Evolutionary conservation across 2,797 vertebrate species (phyloP).

Genomic region (Sebastes hopkinsi): DNA sequence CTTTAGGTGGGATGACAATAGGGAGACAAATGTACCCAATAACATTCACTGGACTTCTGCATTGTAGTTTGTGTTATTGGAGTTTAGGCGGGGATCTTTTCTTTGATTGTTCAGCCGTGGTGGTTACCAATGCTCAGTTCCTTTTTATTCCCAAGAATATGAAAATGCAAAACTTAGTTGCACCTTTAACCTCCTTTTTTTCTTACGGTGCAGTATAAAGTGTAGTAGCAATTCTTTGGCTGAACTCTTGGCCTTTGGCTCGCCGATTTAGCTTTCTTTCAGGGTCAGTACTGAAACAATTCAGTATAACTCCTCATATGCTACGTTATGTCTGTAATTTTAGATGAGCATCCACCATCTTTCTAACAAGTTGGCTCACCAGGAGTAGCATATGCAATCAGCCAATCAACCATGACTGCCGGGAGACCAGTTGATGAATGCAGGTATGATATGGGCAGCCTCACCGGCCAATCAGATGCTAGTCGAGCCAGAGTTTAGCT

Average conservation of each 20-base stretch:
- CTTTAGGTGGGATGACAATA: neutral
- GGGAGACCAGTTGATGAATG: neutral
- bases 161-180: neutral
- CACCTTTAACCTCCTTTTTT: neutral
- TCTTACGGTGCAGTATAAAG: neutral
- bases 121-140: neutral
- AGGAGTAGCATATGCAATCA: neutral
- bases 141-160: neutral
- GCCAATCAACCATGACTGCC: neutral
- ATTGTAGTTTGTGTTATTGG: neutral
- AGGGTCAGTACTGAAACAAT: neutral
- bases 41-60: neutral
- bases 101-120: neutral
- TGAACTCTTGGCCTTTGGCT: neutral
- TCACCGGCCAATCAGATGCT: neutral
- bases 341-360: neutral
- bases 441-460: neutral
- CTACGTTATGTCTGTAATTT: neutral
- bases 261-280: neutral
- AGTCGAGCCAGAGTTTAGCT: neutral
- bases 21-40: no score
- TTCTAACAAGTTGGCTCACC: neutral
- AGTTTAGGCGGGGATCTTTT: neutral
- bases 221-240: neutral
- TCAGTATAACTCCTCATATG: neutral